Conservation (phyloP, 2,888 invertebrate genomes). For the Orthonevra nobilis region DNA sequence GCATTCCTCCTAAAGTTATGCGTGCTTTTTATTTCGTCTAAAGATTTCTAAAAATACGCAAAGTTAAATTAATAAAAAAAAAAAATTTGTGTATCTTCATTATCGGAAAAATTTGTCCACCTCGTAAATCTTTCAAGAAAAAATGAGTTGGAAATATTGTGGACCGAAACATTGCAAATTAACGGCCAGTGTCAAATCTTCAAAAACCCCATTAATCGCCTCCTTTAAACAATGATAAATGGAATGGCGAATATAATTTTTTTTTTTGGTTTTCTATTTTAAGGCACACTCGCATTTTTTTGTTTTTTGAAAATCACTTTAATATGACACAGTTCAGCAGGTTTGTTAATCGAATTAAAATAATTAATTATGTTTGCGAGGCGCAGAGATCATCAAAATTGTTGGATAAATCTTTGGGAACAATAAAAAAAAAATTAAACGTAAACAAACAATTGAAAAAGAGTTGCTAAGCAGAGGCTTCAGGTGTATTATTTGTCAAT, state of each 20-base stretch:
- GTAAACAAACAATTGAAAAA: conserved; percentile 54
- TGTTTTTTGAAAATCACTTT: conserved; percentile 20
- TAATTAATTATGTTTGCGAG: conserved; percentile 29
- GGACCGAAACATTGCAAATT: conserved; percentile 5
- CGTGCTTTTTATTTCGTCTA: too few relatives aligned
- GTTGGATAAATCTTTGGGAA: conserved; percentile 49
- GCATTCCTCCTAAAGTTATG: too few relatives aligned
- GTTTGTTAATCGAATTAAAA: conserved; percentile 35
- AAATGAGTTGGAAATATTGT: conserved; percentile 3
- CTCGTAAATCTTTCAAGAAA: conserved; percentile 5
- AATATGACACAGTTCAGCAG: conserved; percentile 26
- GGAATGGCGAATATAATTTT: not conserved
- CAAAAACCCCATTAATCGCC: conserved; percentile 12
- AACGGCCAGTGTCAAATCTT: conserved; percentile 25
- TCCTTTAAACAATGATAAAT: conserved; percentile 6
- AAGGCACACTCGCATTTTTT: conserved; percentile 19
- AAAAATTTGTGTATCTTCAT: conserved; percentile 12
- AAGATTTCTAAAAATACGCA: too few relatives aligned
- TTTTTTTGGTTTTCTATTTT: conserved; percentile 25
- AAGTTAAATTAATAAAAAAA: conserved; percentile 7
- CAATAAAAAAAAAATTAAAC: conserved; percentile 41
- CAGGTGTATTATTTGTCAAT: conserved; percentile 38
- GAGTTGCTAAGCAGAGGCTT: not conserved
- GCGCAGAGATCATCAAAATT: conserved; percentile 29
- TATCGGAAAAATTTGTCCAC: not conserved